Evolutionary conservation across 2,797 vertebrate species (phyloP), one percentile per base, ranked within the genome.

Genomic region (Brachyrhaphis roseni): DNA sequence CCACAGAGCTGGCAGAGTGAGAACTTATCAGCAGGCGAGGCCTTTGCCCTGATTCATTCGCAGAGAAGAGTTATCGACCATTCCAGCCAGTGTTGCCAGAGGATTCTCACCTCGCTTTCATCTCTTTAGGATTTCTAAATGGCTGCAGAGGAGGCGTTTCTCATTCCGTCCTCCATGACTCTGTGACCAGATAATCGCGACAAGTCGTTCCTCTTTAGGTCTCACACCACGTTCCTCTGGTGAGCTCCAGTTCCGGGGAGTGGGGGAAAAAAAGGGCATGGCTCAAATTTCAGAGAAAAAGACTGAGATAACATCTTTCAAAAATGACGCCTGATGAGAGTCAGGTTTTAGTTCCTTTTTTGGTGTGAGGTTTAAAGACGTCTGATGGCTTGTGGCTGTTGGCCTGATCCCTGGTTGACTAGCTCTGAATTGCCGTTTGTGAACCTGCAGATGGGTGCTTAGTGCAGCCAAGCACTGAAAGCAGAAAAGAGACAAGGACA

Each of bases 391-490:
- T 8, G n/a, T 45, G 66, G 39, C 41, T 45, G 68, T 79, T 72
- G 78, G 74, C 76, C 74, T 84, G 83, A 75, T 78, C 74, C 79
- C 80, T 26, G 8, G 41, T 28, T 13, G 3, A 55, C 77, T 15
- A 31, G 34, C 87, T 72, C 82, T 71, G 43, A 51, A 51, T 73
- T 31, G 46, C 62, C 70, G 47, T 51, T n/a, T 72, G 80, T 78
- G 81, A 43, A 82, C 53, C 79, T 78, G 78, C 87, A 91, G 85
- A 90, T 86, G 84, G 82, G 78, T 82, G 87, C 82, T 89, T 81
- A 88, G 90, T 76, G 86, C 82, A 86, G 80, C 82, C 83, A 83
- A 84, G 82, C 83, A 78, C 85, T 11, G 43, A 74, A n/a, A 34
- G 39, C 82, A 87, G 85, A 79, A 87, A 85, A 81, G 45, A 90